Percentiles rank a stretch among this genome's conserved stretches.
These are phyloP conservation scores for Chaenodraco wilsoni DNA, from an alignment of 2,797 vertebrate species.

Conservation along the genomic window DNA sequence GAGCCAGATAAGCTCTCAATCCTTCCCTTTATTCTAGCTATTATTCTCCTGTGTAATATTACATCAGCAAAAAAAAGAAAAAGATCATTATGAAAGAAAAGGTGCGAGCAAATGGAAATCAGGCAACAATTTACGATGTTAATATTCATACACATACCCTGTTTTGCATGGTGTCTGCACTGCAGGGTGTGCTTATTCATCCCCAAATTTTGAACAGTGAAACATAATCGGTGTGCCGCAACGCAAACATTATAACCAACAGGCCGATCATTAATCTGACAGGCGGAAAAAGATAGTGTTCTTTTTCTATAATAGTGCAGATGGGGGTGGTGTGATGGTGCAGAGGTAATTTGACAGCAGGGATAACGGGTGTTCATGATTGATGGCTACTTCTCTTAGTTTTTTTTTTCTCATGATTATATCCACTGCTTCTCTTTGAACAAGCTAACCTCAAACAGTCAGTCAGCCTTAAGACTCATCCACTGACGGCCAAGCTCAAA, in stretches of 20 bases:
- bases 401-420: constrained; percentile 37
- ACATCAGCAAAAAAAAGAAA: constrained; percentile 35
- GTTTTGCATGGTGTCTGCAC: constrained; percentile 34
- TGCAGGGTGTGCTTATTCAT: constrained; percentile 32
- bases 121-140: constrained; percentile 32
- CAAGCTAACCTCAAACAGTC: constrained; percentile 60
- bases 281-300: constrained; percentile 56
- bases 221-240: constrained; percentile 32
- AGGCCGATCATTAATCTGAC: constrained; percentile 57
- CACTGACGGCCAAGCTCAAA: not conserved
- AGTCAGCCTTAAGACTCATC: constrained; percentile 33
- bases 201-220: constrained; percentile 30
- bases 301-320: constrained; percentile 42
- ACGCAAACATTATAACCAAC: constrained; percentile 59
- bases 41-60: constrained; percentile 59
- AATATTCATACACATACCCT: constrained; percentile 46
- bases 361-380: constrained; percentile 55
- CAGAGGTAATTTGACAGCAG: constrained; percentile 60
- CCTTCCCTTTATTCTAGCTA: constrained; percentile 62
- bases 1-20: constrained; percentile 69
- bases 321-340: constrained; percentile 45
- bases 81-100: constrained; percentile 49
- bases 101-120: constrained; percentile 47
- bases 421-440: constrained; percentile 58
- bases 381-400: constrained; percentile 47